Evolutionary conservation across 2,797 vertebrate genomes (phyloP), one percentile per base, ranked within the genome.

Genomic region (Amblyopsis hoosieri): DNA sequence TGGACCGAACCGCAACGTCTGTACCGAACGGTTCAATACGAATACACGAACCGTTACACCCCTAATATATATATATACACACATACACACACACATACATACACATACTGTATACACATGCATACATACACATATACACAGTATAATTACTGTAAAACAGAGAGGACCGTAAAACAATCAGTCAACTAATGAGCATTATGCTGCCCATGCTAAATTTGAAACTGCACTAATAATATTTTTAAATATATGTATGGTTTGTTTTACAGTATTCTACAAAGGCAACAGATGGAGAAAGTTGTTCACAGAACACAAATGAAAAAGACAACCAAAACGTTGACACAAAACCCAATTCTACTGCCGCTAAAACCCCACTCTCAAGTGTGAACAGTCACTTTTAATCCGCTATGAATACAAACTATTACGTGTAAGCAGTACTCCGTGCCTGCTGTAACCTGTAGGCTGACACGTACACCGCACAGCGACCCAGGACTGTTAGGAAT

Each of bases 201-300:
- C 37, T 42, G 37, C 8, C 7, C 9, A 2, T 8, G 37, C 37
- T 42, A 42, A 9, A 42, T 42, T 42, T 7, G 0, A 42, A 9
- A 42, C 37, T 9, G 9, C 37, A 42, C 7, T 9, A 42, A 42
- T 42, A 14, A 48, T 48, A n/a, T n/a, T 3, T 48, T 11, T 0
- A 48, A n/a, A 12, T 48, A 46, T 69, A 31, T 33, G 69, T 60
- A 55, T 53, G 62, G 69, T 55, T 57, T 57, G 6, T 57, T 57
- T 57, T 42, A 29, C 23, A 29, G 23, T 29, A 13, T 75, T 67
- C 23, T 54, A 31, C 52, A 3, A 23, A 54, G 52, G 23, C 31
- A 29, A 17, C 14, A 72, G 42, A 70, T 57, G n/a, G 66, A 45
- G 23, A 57, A 33, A 60, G 48, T 52, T 57, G 58, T 29, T 54